Conservation (phyloP, 2,113 vertebrate species). For the Toxotes chatareus region DNA sequence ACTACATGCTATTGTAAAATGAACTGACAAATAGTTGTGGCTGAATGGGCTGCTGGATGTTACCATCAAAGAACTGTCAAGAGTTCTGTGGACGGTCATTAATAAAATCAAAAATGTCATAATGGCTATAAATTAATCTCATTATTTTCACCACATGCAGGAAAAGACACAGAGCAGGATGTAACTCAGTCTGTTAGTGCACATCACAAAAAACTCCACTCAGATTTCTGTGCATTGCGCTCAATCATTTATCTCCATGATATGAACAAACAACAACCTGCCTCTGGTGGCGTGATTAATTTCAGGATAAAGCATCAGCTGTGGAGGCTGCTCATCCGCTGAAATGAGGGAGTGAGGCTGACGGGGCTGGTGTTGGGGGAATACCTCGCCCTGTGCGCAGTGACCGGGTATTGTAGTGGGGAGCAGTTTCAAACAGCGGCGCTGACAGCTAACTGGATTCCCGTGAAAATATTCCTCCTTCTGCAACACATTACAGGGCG, state of each 20-base stretch:
- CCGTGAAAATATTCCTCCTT: slow-evolving; percentile 44
- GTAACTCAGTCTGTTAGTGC: background rate
- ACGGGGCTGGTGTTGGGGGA: background rate
- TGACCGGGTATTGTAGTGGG: slow-evolving; percentile 45
- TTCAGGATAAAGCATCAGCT: background rate
- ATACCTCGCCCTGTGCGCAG: slow-evolving; percentile 7
- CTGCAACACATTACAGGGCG: slow-evolving; percentile 69
- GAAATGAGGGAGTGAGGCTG: background rate
- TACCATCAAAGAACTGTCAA: background rate
- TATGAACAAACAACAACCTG: too few relatives aligned
- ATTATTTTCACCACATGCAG: background rate
- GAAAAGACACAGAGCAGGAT: background rate
- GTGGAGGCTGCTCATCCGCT: too few relatives aligned
- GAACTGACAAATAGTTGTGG: slow-evolving; percentile 2
- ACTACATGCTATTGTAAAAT: background rate
- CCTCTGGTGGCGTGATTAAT: too few relatives aligned
- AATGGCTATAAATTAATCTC: background rate
- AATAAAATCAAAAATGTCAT: background rate
- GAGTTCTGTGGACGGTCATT: background rate
- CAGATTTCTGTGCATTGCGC: background rate
- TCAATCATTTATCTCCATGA: background rate
- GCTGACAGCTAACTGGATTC: slow-evolving; percentile 11
- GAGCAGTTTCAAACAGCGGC: slow-evolving; percentile 30
- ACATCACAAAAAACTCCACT: background rate
- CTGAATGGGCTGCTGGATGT: background rate